Conservation (phyloP, 2,797 vertebrate species). For the Anguilla marmorata region DNA sequence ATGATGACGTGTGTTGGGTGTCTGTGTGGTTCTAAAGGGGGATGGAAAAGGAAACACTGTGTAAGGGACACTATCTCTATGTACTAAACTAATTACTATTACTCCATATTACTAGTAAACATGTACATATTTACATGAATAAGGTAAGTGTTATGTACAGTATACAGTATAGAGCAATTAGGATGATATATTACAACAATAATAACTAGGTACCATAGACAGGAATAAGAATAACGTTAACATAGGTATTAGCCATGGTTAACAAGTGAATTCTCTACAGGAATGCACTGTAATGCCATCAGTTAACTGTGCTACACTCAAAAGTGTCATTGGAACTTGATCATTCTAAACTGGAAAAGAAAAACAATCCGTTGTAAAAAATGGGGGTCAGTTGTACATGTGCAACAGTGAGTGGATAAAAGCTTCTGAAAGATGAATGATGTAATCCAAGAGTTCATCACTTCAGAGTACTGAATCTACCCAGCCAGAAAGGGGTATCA, state of each 20-base stretch:
- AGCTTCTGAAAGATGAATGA: conserved; percentile 2
- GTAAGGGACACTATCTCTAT: no score
- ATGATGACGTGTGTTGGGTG: no score
- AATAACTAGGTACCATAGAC: not conserved
- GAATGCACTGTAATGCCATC: not conserved
- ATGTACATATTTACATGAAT: no score
- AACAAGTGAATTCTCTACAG: no score
- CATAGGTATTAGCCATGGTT: no score
- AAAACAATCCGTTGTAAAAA: not conserved
- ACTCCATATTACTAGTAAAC: no score
- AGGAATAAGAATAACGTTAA: not conserved
- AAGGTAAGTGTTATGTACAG: no score
- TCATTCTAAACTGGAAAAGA: not conserved
- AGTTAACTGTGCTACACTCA: not conserved
- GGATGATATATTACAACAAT: not conserved
- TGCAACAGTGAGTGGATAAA: not conserved
- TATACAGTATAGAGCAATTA: no score
- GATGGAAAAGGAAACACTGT: no score
- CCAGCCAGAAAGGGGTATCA: not conserved
- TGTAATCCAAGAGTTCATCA: not conserved
- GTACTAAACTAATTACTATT: no score
- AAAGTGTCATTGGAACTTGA: no score
- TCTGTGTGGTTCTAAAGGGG: no score
- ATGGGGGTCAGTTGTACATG: not conserved
- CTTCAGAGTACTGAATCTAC: not conserved